Evolutionary conservation across 2,888 invertebrate species (phyloP), one percentile per base, ranked within the genome.

Genomic region (Cinara cedri): DNA sequence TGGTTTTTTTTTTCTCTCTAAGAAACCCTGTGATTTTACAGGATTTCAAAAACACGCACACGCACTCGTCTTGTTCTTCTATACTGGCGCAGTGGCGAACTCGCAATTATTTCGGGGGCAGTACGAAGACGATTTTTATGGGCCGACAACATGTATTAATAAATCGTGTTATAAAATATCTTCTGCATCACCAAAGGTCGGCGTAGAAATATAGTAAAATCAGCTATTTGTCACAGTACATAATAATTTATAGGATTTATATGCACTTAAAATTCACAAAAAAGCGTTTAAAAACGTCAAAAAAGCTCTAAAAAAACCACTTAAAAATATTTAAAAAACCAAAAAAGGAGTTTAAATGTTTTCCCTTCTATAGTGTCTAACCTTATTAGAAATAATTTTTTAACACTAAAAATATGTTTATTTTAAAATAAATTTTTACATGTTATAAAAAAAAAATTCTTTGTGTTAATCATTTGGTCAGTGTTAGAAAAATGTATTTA

Each of bases 111-210:
- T 72, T 72, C 62, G 19, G 60, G 72, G 62, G 60, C 46, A 49
- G 34, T 63, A 34, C 51, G 34, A 42, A 62, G 62, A 62, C 34
- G 62, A 72, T 49, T 62, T 62, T 72, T 34, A 62, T 72, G 34
- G 60, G 62, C 62, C 19, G n/a, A 21, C 72, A 49, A 72, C 62
- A 34, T 51, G 60, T 72, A 49, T 68, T 62, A 72, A 49, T 72
- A 62, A 72, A n/a, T 49, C 49, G 49, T 60, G 72, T 57, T 42
- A 60, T 72, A 62, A 72, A 9, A 34, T 49, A 34, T 62, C n/a
- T n/a, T n/a, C 72, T 72, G 60, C 49, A 72, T 62, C 62, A 72
- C 62, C 34, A 62, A 72, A 62, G 72, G 72, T 72, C 62, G 60
- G 62, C 72, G 49, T 72, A 60, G 46, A 72, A 72, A 72, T 72